Base-by-base conservation (phyloP, 92 coral and sea anemone species). In the Umimayanthus kanabou region DNA sequence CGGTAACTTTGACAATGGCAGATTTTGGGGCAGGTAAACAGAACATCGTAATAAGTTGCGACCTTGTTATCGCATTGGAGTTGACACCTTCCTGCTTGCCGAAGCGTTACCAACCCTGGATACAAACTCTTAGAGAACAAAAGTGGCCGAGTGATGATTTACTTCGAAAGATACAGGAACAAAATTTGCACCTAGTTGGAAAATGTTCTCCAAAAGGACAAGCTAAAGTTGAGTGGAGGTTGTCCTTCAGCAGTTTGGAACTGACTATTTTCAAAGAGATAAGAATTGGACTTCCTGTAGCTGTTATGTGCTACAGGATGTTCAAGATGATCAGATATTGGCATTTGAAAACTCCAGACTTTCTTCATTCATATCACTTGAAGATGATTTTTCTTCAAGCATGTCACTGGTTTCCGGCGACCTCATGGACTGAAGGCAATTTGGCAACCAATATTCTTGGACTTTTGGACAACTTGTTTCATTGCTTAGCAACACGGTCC, bases 201-300 rank as follows among this genome's bases (percentile, higher is more conserved):
- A 89, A 70, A 85, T 72, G 87, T 89, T 84, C 81, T 66, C 92
- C 76, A 79, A 57, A 57, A 85, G 86, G 57, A 53, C 92, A 79
- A 78, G 86, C 50, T 84, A 79, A 39, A 88, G 89, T 79, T 25
- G 82, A 79, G 4, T 79, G 82, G 82, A 49, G 82, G 82, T 28
- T 79, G 69, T 79, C 82, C 18, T 79, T 79, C 82, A 79, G 82
- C 67, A 79, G 33, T 26, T 29, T 79, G 82, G 82, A 79, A 79
- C 82, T 79, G 5, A 25, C 40, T 11, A 37, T 79, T 49, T 49
- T 79, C 67, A 79, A 79, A 79, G 82, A 79, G 82, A 49, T 79
- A 26, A 69, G 67, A 79, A 16, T 47, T 25, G 69, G 39, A 25
- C 13, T 23, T 15, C 82, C 82, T 13, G 67, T 23, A n/a, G 82